Conservation (phyloP, 2,888 invertebrate genomes). For the Thereva nobilitata region DNA sequence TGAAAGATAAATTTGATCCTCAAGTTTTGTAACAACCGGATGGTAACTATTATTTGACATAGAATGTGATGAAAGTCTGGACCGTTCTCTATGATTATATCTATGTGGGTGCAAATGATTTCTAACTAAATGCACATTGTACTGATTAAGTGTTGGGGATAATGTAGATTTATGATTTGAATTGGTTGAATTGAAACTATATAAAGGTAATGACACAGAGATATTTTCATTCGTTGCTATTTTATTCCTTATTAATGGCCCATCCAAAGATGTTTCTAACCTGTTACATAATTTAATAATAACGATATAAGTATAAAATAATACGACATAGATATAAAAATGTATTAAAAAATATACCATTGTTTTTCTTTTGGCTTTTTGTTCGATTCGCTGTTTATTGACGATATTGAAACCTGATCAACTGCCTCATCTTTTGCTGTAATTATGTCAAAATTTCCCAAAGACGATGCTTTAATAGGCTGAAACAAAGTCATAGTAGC, state of each 20-base stretch:
- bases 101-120: conserved; percentile 8
- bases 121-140: background rate
- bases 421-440: conserved; percentile 36
- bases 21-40: conserved; percentile 44
- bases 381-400: conserved; percentile 51
- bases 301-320: background rate
- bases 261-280: conserved; percentile 57
- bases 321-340: background rate
- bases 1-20: conserved; percentile 51
- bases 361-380: conserved; percentile 55
- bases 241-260: conserved; percentile 49
- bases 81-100: conserved; percentile 44
- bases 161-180: background rate
- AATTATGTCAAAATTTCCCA: conserved; percentile 45
- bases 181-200: no score
- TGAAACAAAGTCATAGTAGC: background rate
- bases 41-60: conserved; percentile 48
- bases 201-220: background rate
- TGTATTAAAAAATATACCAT: conserved; percentile 47
- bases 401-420: conserved; percentile 55
- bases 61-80: conserved; percentile 56
- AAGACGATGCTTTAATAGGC: conserved; percentile 43
- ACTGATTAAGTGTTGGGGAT: conserved; percentile 23
- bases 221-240: conserved; percentile 1
- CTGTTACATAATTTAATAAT: conserved; percentile 34